phyloP scores from a whole-genome alignment of 2,888 invertebrate genomes.

The Ophraella communa region DNA sequence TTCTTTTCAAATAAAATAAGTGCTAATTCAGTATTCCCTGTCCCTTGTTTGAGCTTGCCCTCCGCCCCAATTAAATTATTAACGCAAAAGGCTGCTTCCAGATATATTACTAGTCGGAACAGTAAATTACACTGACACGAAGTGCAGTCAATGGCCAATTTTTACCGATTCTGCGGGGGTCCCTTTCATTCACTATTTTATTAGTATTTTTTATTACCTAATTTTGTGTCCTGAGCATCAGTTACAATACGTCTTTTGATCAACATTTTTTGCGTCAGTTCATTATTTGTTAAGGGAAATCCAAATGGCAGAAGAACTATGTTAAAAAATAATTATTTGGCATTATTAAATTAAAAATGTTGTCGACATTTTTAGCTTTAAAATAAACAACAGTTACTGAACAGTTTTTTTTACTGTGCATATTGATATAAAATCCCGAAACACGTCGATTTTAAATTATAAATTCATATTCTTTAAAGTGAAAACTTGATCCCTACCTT shows the following conservation, averaged over 20 bases:
- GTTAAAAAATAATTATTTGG: too few species aligned
- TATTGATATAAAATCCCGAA: too few species aligned
- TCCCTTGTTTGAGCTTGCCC: slow-evolving; percentile 35
- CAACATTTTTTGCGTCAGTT: not conserved
- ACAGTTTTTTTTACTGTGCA: too few species aligned
- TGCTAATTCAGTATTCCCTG: slow-evolving; percentile 48
- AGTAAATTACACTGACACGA: slow-evolving; percentile 20
- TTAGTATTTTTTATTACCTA: not conserved
- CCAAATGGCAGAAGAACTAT: too few species aligned
- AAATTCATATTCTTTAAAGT: too few species aligned
- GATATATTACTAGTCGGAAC: slow-evolving; percentile 21
- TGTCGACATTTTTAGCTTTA: too few species aligned
- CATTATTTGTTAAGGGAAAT: too few species aligned
- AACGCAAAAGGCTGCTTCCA: slow-evolving; percentile 37
- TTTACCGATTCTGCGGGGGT: not conserved
- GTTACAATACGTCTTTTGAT: too few species aligned
- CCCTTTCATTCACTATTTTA: not conserved
- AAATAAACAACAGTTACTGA: too few species aligned
- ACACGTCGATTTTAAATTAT: too few species aligned
- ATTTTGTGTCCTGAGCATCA: not conserved
- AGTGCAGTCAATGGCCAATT: not conserved
- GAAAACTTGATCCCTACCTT: too few species aligned
- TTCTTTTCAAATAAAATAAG: slow-evolving; percentile 50
- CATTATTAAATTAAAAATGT: too few species aligned
- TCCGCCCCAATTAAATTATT: slow-evolving; percentile 47